Base-by-base conservation (phyloP, 2,888 invertebrate genomes). In the Drosophila kuntzei region DNA sequence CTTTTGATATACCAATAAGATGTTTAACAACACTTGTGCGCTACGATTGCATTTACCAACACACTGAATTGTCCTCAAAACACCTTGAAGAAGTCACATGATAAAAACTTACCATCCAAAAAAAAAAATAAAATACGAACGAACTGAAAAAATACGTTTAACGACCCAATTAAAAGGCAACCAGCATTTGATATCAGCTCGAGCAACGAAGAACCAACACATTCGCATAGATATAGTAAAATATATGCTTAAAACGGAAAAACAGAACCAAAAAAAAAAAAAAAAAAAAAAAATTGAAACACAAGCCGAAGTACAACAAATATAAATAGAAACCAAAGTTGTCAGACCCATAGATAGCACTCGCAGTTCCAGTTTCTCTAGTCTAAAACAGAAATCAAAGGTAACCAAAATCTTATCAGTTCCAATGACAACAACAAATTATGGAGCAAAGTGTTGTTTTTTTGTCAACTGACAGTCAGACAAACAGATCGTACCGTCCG, bases 121-220 rank as follows among this genome's bases (percentile, higher is more conserved):
- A 8, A 20, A 27, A 6, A 32, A 14, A 27, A 64, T 54, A 44
- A 14, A 14, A 29, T 29, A 36, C 46, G 63, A 50, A 58, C 58
- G 34, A 43, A 58, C 59, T n/a, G 46, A 55, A 46, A 67, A 78
- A 57, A 60, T 65, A 70, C 75, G 78, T 87, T 82, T 87, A 89
- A 86, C 89, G 88, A 86, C 89, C 85, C 89, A 85, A 87, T 85
- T 85, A 89, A 83, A 83, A 82, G 83, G 71, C 87, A 76, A 71
- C 67, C 61, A 68, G 66, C 71, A 79, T 65, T 88, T 88, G 84
- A 89, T 85, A 85, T 87, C 87, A 89, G 72, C 36, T 53, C 53
- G 54, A 68, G 44, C 65, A 44, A 55, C 39, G 27, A 60, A 61
- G 8, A 54, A 55, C 46, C 46, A 47, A 60, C 65, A 86, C 84